Base-by-base conservation (phyloP, 2,113 vertebrate genomes). In the Oreochromis niloticus region DNA sequence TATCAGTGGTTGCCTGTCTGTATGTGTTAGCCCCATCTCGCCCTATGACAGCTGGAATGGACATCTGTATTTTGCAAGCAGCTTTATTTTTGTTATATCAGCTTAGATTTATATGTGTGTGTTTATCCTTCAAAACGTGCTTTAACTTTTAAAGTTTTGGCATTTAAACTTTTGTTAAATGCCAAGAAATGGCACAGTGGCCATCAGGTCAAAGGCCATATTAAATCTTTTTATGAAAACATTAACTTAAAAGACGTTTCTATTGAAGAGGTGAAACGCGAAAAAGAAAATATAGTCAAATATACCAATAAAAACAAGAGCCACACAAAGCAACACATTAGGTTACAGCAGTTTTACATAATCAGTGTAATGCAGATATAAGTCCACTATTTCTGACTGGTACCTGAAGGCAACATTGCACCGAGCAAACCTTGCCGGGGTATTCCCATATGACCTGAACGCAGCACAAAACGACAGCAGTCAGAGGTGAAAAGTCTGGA, bases 401-500 rank as follows among this genome's bases (percentile, higher is more conserved):
- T 48, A 9, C 48, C 0, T 85, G 88, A 94, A 94, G 3, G 93
- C 81, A 88, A 16, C 91, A 81, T 84, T 66, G 52, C 57, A 34
- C 43, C 56, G 34, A 57, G 34, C 39, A 16, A 80, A 10, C 9
- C 1, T 3, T 63, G 14, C 12, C 0, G 71, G 50, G 80, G 6
- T 57, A 83, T 94, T 94, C 90, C 90, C 48, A 92, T 7, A 71
- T 19, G 52, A 86, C 90, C 0, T 93, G 93, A 95, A 95, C 88
- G 94, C 93, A 91, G 54, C 94, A 90, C 80, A 34, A 80, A 89
- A 93, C 94, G 90, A 92, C 93, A 93, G 88, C 87, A 95, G 92
- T 93, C 93, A 93, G 93, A 93, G 93, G 92, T 95, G 93, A 93
- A 92, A 94, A 94, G 92, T 92, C 93, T 93, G 90, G 89, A 95